Evolutionary conservation across 1,140 invertebrate genomes (phyloP), one percentile per base, ranked within the genome.

Genomic region (Drosophila gunungcola): DNA sequence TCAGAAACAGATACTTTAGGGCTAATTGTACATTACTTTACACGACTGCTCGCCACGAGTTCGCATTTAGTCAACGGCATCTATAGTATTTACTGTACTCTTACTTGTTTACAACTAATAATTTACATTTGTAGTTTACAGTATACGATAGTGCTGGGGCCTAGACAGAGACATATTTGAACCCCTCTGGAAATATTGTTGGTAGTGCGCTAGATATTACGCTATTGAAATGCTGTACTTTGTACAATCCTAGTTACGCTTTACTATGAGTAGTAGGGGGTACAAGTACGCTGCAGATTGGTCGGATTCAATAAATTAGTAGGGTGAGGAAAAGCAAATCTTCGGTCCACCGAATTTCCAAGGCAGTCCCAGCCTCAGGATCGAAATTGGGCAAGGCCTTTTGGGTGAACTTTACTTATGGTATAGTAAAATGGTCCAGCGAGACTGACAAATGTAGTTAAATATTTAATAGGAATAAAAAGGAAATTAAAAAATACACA

Each of bases 21-120:
- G 46, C 83, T 86, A 89, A 62, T 83, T 79, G 55, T 89, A 86
- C 75, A 86, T 73, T 83, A 76, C 54, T 83, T 76, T 79, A 85
- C 84, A 86, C 39, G 61, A 85, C 62, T 53, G 43, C 55, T 78
- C 55, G 67, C 51, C 67, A 70, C 68, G 67, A 57, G 29, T 48
- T 70, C 68, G 42, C 43, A 29, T 48, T 21, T 57, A 27, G 21
- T 51, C 51, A 62, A 73, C 43, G 49, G 81, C 54, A 82, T 56
- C 58, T 58, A 74, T 21, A 21, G 16, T 21, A 21, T 60, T 70
- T 70, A 74, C 73, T 61, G 67, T 75, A 69, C 60, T 63, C 60
- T 63, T 63, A 63, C 68, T 79, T 80, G 77, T 41, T 11, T 70
- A 73, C 73, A 63, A 64, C 67, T 62, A 72, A 65, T 77, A 74